phyloP scores from a whole-genome alignment of 2,113 vertebrate species.

The Ramphastos sulfuratus region DNA sequence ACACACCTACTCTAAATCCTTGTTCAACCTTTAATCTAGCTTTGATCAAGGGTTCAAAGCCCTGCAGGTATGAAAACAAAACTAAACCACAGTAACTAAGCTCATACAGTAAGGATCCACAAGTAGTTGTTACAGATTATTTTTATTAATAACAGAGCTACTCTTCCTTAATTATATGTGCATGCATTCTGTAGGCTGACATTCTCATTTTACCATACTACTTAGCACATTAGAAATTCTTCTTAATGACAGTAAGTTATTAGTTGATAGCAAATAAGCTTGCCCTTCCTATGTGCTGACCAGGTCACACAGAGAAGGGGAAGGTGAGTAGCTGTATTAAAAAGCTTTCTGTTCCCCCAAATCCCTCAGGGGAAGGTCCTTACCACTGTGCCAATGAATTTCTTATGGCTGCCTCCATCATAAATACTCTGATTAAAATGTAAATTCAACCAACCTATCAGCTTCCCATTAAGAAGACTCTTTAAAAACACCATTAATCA shows the following conservation, averaged over 20 bases:
- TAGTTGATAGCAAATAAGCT: neutral
- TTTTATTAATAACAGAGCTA: neutral
- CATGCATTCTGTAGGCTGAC: neutral
- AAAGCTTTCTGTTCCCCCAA: neutral
- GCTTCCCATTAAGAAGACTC: constrained; percentile 91
- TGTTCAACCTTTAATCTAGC: constrained; percentile 32
- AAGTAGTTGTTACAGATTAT: neutral
- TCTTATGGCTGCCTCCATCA: constrained; percentile 75
- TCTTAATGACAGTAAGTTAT: neutral
- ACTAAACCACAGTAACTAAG: neutral
- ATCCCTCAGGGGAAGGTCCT: constrained; percentile 59
- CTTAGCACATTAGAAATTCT: neutral
- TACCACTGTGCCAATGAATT: constrained; percentile 81
- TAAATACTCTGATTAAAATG: constrained; percentile 97
- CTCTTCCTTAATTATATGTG: neutral
- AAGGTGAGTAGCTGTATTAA: constrained; percentile 57
- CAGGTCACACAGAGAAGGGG: constrained; percentile 20
- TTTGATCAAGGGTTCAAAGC: constrained; percentile 32
- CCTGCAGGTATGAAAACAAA: neutral
- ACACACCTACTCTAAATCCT: constrained; percentile 15
- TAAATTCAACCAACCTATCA: constrained; percentile 97
- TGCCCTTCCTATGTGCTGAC: neutral
- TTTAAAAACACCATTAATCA: constrained; percentile 98
- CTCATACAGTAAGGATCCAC: neutral
- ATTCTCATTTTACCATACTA: neutral